These are phyloP conservation scores for Gerris lacustris DNA, from an alignment of 2,888 invertebrate genomes.

Conservation along the genomic window DNA sequence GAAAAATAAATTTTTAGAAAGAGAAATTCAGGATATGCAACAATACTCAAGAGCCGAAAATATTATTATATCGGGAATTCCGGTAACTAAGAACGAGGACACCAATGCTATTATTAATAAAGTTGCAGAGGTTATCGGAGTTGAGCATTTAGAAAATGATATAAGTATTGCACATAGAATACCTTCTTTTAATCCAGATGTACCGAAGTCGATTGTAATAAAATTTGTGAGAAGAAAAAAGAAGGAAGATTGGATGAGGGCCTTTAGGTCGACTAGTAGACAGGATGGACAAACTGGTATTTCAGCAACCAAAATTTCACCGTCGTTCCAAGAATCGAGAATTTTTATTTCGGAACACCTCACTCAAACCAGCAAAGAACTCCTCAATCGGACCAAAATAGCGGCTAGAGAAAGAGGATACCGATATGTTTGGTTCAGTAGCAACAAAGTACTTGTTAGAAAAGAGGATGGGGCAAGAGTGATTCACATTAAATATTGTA, in stretches of 20 bases:
- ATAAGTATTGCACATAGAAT: neutral
- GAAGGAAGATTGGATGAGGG: neutral
- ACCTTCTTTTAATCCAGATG: neutral
- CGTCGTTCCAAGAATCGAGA: neutral
- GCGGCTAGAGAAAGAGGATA: neutral
- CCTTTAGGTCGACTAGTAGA: too few relatives aligned
- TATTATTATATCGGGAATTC: neutral
- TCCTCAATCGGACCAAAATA: neutral
- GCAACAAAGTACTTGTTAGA: neutral
- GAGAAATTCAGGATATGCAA: neutral
- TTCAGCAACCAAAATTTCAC: neutral
- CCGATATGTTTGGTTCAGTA: neutral
- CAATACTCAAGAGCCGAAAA: too few relatives aligned
- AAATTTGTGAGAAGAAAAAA: neutral
- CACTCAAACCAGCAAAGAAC: neutral
- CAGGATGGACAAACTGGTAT: neutral
- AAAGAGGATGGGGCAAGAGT: neutral
- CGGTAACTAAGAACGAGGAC: neutral
- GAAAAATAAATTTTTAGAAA: neutral
- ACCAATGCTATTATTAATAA: neutral
- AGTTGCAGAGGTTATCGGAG: neutral
- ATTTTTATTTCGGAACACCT: neutral
- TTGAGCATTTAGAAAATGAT: neutral
- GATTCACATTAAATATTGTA: too few relatives aligned
- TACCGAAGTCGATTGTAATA: neutral